These are phyloP conservation scores for Odontocerum albicorne DNA, from an alignment of 2,888 invertebrate species.

Conservation along the genomic window DNA sequence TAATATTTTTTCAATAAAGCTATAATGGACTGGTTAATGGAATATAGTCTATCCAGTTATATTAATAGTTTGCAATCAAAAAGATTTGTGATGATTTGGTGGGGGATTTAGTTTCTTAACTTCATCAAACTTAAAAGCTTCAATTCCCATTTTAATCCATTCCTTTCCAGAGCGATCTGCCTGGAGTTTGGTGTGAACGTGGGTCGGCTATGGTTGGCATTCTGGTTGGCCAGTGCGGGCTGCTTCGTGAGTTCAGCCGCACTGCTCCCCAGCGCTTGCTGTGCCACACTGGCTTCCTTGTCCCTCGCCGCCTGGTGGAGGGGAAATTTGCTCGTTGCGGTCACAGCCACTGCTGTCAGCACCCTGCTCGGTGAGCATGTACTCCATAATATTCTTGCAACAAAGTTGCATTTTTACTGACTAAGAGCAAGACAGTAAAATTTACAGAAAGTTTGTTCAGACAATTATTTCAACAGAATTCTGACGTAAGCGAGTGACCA, in stretches of 20 bases:
- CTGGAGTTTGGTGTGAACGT: constrained; percentile 88
- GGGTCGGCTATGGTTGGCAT: constrained; percentile 78
- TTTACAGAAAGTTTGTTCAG: too few species aligned
- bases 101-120: too few species aligned
- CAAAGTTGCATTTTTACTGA: constrained; percentile 4
- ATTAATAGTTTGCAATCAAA: too few species aligned
- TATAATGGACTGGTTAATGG: too few species aligned
- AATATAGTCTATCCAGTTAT: too few species aligned
- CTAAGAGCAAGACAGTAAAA: background rate
- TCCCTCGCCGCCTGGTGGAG: constrained; percentile 91
- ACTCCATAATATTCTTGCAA: too few species aligned
- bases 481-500: too few species aligned
- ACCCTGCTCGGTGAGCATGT: constrained; percentile 60
- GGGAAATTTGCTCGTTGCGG: constrained; percentile 74
- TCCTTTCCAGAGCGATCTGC: constrained; percentile 73
- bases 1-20: too few species aligned
- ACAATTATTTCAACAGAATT: too few species aligned
- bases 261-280: constrained; percentile 93
- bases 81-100: too few species aligned
- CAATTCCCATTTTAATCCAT: background rate
- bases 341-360: constrained; percentile 82
- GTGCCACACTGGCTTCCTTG: constrained; percentile 82
- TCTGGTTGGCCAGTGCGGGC: constrained; percentile 84
- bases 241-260: constrained; percentile 88
- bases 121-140: too few species aligned